These are phyloP conservation scores for Actinia tenebrosa DNA, from an alignment of 64 coral and sea anemone genomes.

Conservation along the genomic window DNA sequence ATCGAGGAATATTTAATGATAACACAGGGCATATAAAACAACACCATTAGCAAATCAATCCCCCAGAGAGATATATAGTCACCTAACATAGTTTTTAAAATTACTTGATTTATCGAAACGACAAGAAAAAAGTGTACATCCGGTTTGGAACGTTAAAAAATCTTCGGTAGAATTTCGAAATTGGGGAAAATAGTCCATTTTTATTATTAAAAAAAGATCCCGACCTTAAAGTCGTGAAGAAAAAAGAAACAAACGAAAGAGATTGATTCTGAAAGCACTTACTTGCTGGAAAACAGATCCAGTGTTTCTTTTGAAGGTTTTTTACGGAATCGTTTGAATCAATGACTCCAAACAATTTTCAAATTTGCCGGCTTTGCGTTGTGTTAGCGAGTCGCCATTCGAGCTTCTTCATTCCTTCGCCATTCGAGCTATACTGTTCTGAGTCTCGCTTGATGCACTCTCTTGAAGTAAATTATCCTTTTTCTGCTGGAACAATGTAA, in stretches of 20 bases:
- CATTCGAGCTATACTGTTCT: background rate
- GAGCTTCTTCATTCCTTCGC: background rate
- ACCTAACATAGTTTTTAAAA: background rate
- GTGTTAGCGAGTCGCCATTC: background rate
- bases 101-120: background rate
- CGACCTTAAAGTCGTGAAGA: background rate
- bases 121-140: background rate
- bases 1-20: background rate
- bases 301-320: background rate
- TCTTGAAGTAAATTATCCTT: constrained; percentile 9
- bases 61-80: background rate
- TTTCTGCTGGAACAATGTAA: constrained; percentile 6
- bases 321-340: background rate
- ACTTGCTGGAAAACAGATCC: background rate
- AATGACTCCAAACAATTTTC: constrained; percentile 4
- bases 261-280: background rate
- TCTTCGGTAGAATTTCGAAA: background rate
- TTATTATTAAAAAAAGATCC: background rate
- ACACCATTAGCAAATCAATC: background rate
- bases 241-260: background rate
- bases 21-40: background rate
- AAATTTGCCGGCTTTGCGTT: constrained; percentile 12
- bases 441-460: background rate
- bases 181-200: background rate
- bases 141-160: background rate